These are phyloP conservation scores for Ophion obscuratus DNA, from an alignment of 2,888 invertebrate genomes.

Conservation along the genomic window DNA sequence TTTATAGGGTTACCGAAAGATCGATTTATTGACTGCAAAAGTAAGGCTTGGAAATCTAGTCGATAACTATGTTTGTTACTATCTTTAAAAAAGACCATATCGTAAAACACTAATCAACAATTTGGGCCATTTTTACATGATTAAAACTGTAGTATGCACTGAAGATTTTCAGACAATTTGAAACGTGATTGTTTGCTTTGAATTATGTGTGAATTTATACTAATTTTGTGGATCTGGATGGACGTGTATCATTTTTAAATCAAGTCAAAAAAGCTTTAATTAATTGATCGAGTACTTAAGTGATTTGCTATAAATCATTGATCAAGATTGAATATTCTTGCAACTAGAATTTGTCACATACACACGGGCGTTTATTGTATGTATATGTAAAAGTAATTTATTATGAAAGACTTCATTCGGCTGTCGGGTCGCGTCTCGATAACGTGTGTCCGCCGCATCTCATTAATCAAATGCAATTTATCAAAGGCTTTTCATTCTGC, in stretches of 20 bases:
- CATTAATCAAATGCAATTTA: conserved; percentile 29
- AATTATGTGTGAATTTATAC: not conserved
- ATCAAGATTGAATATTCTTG: not conserved
- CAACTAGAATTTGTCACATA: conserved; percentile 14
- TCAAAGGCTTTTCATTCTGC: not conserved
- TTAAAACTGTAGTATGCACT: no score
- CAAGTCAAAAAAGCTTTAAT: not conserved
- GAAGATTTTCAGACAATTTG: no score
- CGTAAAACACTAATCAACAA: not conserved
- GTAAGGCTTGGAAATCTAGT: not conserved
- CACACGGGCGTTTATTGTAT: not conserved
- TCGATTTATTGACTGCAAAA: not conserved
- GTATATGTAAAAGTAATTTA: conserved; percentile 16
- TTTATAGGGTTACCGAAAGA: not conserved
- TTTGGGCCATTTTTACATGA: no score
- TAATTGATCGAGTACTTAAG: not conserved
- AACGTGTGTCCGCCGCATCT: conserved; percentile 17
- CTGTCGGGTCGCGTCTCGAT: conserved; percentile 9
- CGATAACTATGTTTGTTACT: not conserved
- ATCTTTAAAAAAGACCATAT: not conserved
- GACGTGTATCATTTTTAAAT: no score
- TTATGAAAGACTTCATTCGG: conserved; percentile 16
- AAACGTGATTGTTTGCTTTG: no score
- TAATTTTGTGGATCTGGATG: not conserved
- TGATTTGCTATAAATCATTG: conserved; percentile 14